A percentile compares a stretch with the other conserved stretches of the same genome.
These are phyloP conservation scores for Microcebus ravelobensis DNA, from an alignment of 2,113 vertebrate genomes.

Conservation along the genomic window DNA sequence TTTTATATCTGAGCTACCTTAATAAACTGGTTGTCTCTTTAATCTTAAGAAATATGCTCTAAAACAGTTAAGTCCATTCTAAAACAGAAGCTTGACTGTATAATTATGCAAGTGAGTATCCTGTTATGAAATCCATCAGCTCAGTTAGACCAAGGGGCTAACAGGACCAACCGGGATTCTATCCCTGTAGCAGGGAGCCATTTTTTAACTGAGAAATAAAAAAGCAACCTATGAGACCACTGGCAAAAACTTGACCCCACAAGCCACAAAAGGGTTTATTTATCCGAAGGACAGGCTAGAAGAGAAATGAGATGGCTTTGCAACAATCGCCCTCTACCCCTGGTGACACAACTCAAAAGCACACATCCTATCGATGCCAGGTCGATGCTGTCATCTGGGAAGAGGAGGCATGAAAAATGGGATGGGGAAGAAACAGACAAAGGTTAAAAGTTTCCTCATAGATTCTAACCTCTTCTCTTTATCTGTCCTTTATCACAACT, in stretches of 20 bases:
- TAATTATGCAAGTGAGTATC: neutral
- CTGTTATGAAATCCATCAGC: neutral
- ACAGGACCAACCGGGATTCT: neutral
- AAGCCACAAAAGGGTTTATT: constrained; percentile 11
- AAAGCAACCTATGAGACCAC: constrained; percentile 9
- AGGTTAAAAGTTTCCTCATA: constrained; percentile 31
- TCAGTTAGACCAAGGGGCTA: neutral
- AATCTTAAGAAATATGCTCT: neutral
- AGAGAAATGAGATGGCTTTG: neutral
- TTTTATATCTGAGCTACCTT: neutral
- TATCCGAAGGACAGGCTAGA: neutral
- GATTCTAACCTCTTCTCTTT: constrained; percentile 35
- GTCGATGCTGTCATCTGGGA: neutral
- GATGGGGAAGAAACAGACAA: neutral
- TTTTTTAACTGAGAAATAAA: constrained; percentile 62
- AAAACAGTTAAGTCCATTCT: constrained; percentile 27
- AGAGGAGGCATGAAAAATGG: neutral
- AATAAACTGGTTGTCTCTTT: constrained; percentile 2
- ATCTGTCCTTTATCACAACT: constrained; percentile 3
- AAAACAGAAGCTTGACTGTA: neutral
- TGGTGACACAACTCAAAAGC: neutral
- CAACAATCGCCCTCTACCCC: neutral
- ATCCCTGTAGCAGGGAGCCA: neutral
- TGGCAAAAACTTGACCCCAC: constrained; percentile 52
- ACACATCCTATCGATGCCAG: neutral